Conservation (phyloP, 2,113 vertebrate genomes). For the Nyctibius bracteatus region DNA sequence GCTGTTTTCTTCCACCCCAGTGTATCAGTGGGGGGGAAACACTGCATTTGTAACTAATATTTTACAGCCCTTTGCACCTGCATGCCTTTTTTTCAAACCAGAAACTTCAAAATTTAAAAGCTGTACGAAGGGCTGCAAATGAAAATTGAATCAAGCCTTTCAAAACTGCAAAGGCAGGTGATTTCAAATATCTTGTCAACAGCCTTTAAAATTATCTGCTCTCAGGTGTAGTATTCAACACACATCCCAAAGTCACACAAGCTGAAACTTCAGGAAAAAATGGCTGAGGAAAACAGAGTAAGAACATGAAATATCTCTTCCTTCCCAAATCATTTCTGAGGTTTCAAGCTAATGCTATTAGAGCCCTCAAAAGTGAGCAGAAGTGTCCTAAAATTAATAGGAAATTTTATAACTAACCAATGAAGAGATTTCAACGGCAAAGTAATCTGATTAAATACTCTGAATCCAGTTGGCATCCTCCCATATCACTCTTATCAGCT, state of each 20-base stretch:
- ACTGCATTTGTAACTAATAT: background rate
- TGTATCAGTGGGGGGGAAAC: accelerated
- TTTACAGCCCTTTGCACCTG: background rate
- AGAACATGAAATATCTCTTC: background rate
- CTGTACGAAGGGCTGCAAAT: background rate
- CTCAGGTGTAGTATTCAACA: background rate
- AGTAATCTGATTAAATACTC: conserved; percentile 36
- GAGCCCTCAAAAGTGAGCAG: background rate
- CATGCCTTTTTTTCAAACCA: background rate
- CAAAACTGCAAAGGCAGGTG: background rate
- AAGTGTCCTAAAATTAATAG: conserved; percentile 23
- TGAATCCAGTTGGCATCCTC: conserved; percentile 15
- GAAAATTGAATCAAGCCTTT: background rate
- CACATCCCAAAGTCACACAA: background rate
- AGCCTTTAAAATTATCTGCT: background rate
- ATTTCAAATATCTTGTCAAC: background rate
- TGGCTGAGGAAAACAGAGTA: background rate
- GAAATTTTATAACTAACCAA: background rate
- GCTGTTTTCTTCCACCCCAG: background rate
- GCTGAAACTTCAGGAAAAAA: background rate
- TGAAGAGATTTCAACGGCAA: background rate
- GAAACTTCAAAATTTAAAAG: background rate
- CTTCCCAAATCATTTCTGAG: background rate
- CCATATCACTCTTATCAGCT: conserved; percentile 15
- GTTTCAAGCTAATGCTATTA: background rate